phyloP scores from a whole-genome alignment of 2,113 vertebrate genomes.

The Orcinus orca region DNA sequence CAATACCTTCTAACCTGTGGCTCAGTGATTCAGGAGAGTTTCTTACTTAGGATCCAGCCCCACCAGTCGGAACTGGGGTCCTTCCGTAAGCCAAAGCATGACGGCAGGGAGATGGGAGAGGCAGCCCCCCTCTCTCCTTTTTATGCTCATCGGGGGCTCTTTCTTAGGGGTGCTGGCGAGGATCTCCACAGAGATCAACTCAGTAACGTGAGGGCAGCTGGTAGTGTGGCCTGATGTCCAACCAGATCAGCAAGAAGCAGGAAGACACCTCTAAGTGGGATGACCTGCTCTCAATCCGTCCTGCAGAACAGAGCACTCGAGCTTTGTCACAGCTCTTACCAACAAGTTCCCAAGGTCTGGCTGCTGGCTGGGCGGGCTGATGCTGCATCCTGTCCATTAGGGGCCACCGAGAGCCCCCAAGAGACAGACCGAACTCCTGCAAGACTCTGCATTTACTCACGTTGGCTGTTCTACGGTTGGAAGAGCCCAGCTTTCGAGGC shows the following conservation, averaged over 20 bases:
- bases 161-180: accelerated
- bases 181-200: background rate
- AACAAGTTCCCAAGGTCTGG: no score
- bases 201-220: accelerated
- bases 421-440: accelerated
- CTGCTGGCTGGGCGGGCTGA: background rate
- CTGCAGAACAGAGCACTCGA: no score
- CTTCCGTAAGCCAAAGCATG: accelerated
- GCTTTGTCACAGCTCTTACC: background rate
- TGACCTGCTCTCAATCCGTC: background rate
- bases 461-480: accelerated
- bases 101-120: accelerated
- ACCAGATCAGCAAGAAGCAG: background rate
- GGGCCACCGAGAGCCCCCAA: background rate
- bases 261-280: accelerated
- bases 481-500: background rate
- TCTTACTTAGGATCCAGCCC: background rate
- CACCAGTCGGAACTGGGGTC: background rate
- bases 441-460: accelerated
- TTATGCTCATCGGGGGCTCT: accelerated
- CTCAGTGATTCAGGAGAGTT: background rate
- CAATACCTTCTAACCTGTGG: background rate
- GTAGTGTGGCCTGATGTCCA: accelerated
- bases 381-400: accelerated
- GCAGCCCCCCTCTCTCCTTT: no score